A percentile compares a stretch with the other conserved stretches of the same genome.
Conservation (phyloP, 2,888 invertebrate species). For the Heliconius hortense region DNA sequence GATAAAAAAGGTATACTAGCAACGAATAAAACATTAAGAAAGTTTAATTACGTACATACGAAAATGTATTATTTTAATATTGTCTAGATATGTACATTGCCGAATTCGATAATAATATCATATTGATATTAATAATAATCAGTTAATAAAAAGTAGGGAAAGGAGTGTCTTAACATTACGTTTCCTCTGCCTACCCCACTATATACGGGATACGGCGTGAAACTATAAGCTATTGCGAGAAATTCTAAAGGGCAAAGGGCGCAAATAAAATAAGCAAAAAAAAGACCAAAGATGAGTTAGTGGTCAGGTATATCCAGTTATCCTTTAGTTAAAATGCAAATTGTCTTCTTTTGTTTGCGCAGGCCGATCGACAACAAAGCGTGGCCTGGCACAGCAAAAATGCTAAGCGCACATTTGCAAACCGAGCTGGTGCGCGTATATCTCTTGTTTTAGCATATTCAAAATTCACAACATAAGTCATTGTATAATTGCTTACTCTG, state of each 20-base stretch:
- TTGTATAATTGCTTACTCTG: conserved; percentile 32
- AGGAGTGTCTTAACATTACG: too few relatives aligned
- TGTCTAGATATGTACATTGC: neutral
- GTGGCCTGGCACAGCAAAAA: conserved; percentile 58
- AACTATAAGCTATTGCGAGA: neutral
- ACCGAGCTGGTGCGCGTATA: conserved; percentile 55
- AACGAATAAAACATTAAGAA: neutral
- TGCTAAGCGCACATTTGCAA: conserved; percentile 72
- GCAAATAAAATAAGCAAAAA: neutral
- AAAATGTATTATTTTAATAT: neutral
- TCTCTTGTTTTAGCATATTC: conserved; percentile 53
- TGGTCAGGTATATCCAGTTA: conserved; percentile 66
- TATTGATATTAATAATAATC: too few relatives aligned
- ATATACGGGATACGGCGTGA: too few relatives aligned
- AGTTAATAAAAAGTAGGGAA: too few relatives aligned
- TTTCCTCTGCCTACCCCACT: too few relatives aligned
- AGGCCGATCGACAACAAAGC: conserved; percentile 58
- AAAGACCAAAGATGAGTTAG: conserved; percentile 32
- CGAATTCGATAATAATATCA: neutral
- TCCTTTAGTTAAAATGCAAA: conserved; percentile 79
- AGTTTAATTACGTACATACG: neutral
- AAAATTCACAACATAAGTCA: conserved; percentile 38
- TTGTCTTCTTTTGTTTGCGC: conserved; percentile 73
- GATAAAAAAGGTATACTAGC: neutral
- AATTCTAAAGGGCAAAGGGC: neutral